Evolutionary conservation across 1,140 invertebrate genomes (phyloP).

Genomic region (Bursaphelenchus mucronatus): DNA sequence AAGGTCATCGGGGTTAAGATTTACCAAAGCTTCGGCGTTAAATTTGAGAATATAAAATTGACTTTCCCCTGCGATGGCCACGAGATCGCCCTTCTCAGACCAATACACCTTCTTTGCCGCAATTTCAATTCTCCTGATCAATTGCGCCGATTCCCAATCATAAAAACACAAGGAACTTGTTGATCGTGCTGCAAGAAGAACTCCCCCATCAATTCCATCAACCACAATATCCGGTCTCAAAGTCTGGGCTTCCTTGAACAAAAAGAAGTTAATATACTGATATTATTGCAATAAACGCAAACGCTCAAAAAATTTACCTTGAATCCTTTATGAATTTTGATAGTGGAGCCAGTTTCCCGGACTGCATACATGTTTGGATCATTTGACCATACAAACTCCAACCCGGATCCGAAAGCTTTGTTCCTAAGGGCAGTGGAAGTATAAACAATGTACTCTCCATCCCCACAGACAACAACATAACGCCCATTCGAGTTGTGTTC

Average conservation of each 20-base stretch:
- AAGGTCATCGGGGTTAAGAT: constrained; percentile 71
- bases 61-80: constrained; percentile 90
- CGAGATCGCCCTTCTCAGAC: constrained; percentile 89
- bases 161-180: constrained; percentile 88
- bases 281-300: too few relatives aligned
- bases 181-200: constrained; percentile 86
- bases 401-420: constrained; percentile 93
- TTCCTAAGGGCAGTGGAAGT: constrained; percentile 97
- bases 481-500: constrained; percentile 97
- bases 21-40: constrained; percentile 70
- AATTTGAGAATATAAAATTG: constrained; percentile 92
- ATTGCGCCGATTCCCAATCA: constrained; percentile 89
- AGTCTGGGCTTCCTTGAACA: constrained; percentile 34
- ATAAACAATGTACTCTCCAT: constrained; percentile 99
- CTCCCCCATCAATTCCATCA: constrained; percentile 84
- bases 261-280: constrained; percentile 17
- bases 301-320: constrained; percentile 41
- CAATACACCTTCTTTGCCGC: constrained; percentile 87
- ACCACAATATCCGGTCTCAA: constrained; percentile 52
- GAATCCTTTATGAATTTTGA: constrained; percentile 65
- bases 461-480: constrained; percentile 92
- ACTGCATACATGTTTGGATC: constrained; percentile 91
- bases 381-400: constrained; percentile 97
- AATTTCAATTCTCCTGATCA: constrained; percentile 90
- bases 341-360: constrained; percentile 78